phyloP scores from a whole-genome alignment of 2,888 invertebrate genomes.

The Ellobium chinense region DNA sequence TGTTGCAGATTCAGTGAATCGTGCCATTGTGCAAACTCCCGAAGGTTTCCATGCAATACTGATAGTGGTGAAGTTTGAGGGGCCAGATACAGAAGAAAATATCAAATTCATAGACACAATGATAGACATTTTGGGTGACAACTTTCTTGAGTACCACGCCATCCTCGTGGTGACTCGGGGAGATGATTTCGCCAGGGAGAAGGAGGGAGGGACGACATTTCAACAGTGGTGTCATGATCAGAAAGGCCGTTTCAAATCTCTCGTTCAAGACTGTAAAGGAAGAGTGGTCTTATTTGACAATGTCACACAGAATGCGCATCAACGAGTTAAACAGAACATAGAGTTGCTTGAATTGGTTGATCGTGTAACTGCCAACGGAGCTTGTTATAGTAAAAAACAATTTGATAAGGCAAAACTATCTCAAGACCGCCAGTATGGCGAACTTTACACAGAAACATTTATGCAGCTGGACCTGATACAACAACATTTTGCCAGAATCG shows the following conservation, averaged over 20 bases:
- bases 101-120: neutral
- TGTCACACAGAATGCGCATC: neutral
- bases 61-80: neutral
- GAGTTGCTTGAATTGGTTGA: neutral
- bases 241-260: neutral
- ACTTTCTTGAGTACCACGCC: neutral
- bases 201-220: neutral
- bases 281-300: conserved; percentile 1
- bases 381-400: neutral
- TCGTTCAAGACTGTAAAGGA: neutral
- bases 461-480: too few species aligned
- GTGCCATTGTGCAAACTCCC: too few species aligned
- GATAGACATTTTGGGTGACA: neutral
- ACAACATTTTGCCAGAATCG: too few species aligned
- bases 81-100: neutral
- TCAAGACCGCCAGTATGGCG: neutral
- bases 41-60: neutral
- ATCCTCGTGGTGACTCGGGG: neutral
- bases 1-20: too few species aligned
- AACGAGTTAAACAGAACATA: neutral
- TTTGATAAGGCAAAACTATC: neutral
- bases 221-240: neutral
- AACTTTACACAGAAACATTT: neutral
- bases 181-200: neutral
- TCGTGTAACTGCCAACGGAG: neutral